Percentiles rank a stretch among this genome's conserved stretches.
These are phyloP conservation scores for Lingula anatina DNA, from an alignment of 2,888 invertebrate species.

Conservation along the genomic window DNA sequence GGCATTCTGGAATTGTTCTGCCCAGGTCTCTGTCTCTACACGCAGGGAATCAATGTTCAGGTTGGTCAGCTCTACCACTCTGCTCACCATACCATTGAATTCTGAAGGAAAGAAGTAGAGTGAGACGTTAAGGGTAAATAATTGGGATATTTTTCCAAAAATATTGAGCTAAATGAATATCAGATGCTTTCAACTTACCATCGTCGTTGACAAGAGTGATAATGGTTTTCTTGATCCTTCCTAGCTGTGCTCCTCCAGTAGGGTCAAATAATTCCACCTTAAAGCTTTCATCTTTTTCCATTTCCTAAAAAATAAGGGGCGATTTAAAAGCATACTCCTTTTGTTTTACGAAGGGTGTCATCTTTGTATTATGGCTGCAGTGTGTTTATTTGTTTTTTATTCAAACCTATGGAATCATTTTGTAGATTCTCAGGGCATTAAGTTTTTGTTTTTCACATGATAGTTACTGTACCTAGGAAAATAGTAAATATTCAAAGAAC, in stretches of 20 bases:
- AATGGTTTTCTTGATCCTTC: constrained; percentile 57
- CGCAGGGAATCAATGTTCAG: constrained; percentile 57
- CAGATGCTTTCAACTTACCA: too few species aligned
- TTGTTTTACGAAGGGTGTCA: too few species aligned
- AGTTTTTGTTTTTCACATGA: too few species aligned
- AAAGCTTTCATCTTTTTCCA: constrained; percentile 62
- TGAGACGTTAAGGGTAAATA: too few species aligned
- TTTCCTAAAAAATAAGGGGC: constrained; percentile 50
- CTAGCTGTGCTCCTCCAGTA: constrained; percentile 55
- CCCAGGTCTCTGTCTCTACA: constrained; percentile 57
- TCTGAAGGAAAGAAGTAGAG: constrained; percentile 45
- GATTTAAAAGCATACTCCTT: constrained; percentile 20
- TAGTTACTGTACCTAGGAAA: too few species aligned
- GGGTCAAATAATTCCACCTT: constrained; percentile 55
- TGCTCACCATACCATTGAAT: constrained; percentile 57
- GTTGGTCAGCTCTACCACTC: constrained; percentile 57
- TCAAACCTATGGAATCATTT: too few species aligned
- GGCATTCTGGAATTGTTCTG: constrained; percentile 57
- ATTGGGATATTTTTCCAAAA: too few species aligned
- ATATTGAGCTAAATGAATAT: too few species aligned
- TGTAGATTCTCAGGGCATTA: too few species aligned
- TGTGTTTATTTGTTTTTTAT: too few species aligned
- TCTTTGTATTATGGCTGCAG: too few species aligned
- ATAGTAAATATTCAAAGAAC: too few species aligned
- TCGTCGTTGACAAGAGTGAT: constrained; percentile 60